Conservation (phyloP, 2,888 invertebrate genomes). For the Sinelater perroti region DNA sequence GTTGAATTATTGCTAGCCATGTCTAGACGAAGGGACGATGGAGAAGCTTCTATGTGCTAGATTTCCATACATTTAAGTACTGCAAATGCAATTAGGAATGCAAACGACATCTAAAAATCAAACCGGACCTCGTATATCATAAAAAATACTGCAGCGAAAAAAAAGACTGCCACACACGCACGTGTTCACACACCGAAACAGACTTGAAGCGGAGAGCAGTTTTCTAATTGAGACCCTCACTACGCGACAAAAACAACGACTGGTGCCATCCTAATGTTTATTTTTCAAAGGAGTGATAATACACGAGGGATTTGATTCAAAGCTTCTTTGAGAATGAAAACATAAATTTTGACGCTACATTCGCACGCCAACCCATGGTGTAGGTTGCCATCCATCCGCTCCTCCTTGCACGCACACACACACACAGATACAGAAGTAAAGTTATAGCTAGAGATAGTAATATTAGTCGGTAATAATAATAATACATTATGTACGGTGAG, state of each 20-base stretch:
- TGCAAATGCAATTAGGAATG: conserved; percentile 38
- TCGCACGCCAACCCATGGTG: neutral
- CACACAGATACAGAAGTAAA: conserved; percentile 43
- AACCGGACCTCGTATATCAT: conserved; percentile 7
- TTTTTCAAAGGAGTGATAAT: neutral
- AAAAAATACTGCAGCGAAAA: conserved; percentile 18
- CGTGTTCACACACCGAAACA: too few relatives aligned
- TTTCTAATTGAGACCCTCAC: neutral
- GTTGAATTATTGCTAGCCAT: conserved; percentile 22
- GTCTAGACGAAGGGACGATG: neutral
- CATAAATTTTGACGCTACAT: conserved; percentile 26
- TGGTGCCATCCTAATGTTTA: neutral
- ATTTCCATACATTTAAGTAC: conserved; percentile 35
- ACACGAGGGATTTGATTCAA: too few relatives aligned
- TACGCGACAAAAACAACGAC: neutral
- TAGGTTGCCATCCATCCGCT: conserved; percentile 29
- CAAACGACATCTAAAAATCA: conserved; percentile 27
- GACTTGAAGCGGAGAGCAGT: too few relatives aligned
- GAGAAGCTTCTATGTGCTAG: conserved; percentile 31
- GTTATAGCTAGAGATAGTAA: conserved; percentile 44
- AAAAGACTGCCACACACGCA: too few relatives aligned
- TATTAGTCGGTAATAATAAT: conserved; percentile 52
- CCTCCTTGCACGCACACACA: conserved; percentile 34
- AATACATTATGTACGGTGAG: conserved; percentile 59
- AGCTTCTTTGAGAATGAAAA: too few relatives aligned